A percentile compares a stretch with the other conserved stretches of the same genome.
phyloP scores from a whole-genome alignment of 2,888 invertebrate genomes.

The Portevinia maculata region DNA sequence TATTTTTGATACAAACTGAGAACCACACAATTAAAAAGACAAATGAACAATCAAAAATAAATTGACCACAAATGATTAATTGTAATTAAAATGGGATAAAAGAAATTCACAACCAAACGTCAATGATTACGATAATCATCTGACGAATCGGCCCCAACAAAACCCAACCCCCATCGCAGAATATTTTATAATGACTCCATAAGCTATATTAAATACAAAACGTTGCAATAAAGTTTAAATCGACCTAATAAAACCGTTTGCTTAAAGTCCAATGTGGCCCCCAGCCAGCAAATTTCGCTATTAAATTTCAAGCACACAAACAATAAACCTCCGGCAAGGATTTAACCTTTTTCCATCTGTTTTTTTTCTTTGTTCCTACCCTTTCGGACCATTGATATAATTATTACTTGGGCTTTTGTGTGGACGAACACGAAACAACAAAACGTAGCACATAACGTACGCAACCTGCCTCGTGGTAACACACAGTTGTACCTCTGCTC shows the following conservation, averaged over 20 bases:
- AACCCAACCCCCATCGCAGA: conserved; percentile 40
- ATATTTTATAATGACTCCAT: conserved; percentile 64
- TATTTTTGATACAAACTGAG: too few relatives aligned
- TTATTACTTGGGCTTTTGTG: conserved; percentile 67
- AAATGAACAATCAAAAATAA: conserved; percentile 24
- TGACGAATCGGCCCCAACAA: conserved; percentile 30
- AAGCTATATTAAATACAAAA: conserved; percentile 55
- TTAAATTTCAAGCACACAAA: conserved; percentile 43
- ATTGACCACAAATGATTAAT: conserved; percentile 39
- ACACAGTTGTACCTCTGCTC: background rate
- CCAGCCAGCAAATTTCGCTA: background rate
- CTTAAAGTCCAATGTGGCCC: conserved; percentile 42
- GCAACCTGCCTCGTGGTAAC: conserved; percentile 54
- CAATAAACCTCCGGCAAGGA: conserved; percentile 71
- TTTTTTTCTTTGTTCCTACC: too few relatives aligned
- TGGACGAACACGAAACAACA: conserved; percentile 41
- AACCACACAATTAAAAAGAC: background rate
- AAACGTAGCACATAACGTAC: conserved; percentile 47
- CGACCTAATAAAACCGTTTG: conserved; percentile 64
- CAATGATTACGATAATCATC: conserved; percentile 59
- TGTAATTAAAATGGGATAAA: conserved; percentile 46
- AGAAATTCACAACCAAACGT: conserved; percentile 39
- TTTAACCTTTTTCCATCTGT: conserved; percentile 61
- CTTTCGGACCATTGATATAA: conserved; percentile 65
- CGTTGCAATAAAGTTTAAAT: conserved; percentile 69